phyloP scores from a whole-genome alignment of 2,113 vertebrate species.

The Melanerpes aurifrons region DNA sequence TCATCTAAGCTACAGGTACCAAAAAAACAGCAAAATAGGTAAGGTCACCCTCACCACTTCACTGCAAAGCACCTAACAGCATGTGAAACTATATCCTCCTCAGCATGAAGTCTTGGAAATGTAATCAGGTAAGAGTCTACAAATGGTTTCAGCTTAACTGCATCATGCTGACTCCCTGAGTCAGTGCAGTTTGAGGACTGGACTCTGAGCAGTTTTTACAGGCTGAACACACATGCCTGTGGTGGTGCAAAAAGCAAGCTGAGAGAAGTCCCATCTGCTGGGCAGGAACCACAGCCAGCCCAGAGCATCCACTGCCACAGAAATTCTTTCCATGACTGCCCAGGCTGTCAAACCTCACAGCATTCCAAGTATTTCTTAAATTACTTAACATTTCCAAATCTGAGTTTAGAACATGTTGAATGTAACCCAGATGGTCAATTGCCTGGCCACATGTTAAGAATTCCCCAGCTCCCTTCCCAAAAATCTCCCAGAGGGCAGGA shows the following conservation, averaged over 20 bases:
- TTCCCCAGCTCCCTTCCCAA: neutral
- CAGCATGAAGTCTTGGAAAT: neutral
- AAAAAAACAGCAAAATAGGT: neutral
- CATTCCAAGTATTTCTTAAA: neutral
- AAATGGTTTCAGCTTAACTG: neutral
- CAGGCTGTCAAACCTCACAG: neutral
- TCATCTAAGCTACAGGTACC: neutral
- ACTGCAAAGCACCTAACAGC: neutral
- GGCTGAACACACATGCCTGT: neutral
- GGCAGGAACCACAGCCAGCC: neutral
- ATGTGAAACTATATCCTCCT: neutral
- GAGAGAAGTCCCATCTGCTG: neutral
- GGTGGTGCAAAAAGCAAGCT: neutral
- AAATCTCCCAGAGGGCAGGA: accelerated
- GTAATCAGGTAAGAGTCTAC: neutral
- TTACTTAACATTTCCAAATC: neutral
- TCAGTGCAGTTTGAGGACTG: neutral
- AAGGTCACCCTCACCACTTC: neutral
- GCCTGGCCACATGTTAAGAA: neutral
- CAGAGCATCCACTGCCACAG: neutral
- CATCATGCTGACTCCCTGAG: neutral
- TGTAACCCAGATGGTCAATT: neutral
- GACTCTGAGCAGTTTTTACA: neutral
- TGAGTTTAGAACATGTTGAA: neutral
- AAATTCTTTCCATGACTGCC: neutral